Evolutionary conservation across 1,140 invertebrate species (phyloP).

Genomic region (Bombus picipes): DNA sequence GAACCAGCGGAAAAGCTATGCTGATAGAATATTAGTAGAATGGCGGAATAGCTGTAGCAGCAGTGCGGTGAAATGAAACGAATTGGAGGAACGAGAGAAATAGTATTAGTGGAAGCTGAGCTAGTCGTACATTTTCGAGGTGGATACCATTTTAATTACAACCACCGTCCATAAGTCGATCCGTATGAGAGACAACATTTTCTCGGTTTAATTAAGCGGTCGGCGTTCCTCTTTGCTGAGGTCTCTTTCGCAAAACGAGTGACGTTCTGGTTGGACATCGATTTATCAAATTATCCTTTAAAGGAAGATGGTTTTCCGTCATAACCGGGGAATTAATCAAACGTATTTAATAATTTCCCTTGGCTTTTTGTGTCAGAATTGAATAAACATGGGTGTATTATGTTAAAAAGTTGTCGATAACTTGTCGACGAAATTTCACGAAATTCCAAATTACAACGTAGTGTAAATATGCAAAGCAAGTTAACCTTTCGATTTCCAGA

Average conservation of each 20-base stretch:
- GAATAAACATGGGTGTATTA: background rate
- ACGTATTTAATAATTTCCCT: background rate
- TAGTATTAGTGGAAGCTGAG: slow-evolving; percentile 58
- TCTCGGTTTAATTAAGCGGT: slow-evolving; percentile 36
- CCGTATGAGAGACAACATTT: slow-evolving; percentile 49
- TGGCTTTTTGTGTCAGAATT: too few species aligned
- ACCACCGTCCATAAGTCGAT: slow-evolving; percentile 69
- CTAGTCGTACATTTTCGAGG: slow-evolving; percentile 64
- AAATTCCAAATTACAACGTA: slow-evolving; percentile 17
- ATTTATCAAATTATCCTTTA: slow-evolving; percentile 3
- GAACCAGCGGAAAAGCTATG: slow-evolving; percentile 1
- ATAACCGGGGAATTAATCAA: background rate
- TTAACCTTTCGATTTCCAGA: slow-evolving; percentile 20
- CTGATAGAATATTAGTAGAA: slow-evolving; percentile 12
- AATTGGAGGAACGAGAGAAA: slow-evolving; percentile 42
- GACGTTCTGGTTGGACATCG: background rate
- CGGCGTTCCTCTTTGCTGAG: slow-evolving; percentile 6
- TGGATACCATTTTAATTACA: slow-evolving; percentile 70
- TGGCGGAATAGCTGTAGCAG: background rate
- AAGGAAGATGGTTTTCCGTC: background rate
- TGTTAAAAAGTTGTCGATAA: slow-evolving; percentile 4
- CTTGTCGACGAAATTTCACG: background rate
- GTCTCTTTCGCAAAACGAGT: background rate
- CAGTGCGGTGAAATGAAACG: slow-evolving; percentile 34
- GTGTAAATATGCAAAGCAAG: slow-evolving; percentile 22